Percentiles rank a stretch among this genome's conserved stretches.
These are phyloP conservation scores for Neomorphus geoffroyi DNA, from an alignment of 2,797 vertebrate genomes.

Conservation along the genomic window DNA sequence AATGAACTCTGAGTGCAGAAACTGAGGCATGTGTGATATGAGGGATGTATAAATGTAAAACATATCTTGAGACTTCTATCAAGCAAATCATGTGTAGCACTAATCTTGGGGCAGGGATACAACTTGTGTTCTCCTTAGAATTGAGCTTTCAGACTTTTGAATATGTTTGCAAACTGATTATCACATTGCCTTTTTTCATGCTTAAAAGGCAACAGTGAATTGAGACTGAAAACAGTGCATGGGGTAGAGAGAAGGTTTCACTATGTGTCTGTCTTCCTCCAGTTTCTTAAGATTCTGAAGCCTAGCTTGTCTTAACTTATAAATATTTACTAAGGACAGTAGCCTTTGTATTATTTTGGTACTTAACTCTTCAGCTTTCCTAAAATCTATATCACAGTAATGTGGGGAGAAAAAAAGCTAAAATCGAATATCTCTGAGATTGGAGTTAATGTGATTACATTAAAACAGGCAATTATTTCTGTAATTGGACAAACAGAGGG, in stretches of 20 bases:
- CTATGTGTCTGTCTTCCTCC: neutral
- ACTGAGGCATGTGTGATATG: neutral
- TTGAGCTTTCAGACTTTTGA: neutral
- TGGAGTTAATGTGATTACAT: fast-evolving
- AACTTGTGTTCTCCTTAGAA: neutral
- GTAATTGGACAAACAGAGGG: neutral
- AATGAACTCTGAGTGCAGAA: neutral
- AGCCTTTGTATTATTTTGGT: neutral
- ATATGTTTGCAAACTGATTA: neutral
- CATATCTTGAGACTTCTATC: neutral
- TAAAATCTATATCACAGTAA: neutral
- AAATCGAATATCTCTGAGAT: neutral
- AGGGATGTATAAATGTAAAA: neutral
- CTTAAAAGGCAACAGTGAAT: neutral
- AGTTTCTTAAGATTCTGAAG: neutral
- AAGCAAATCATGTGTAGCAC: neutral
- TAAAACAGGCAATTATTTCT: neutral
- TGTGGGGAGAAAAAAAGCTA: neutral
- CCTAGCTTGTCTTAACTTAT: neutral
- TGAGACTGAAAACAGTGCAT: neutral
- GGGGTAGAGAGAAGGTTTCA: neutral
- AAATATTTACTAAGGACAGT: neutral
- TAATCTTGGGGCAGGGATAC: neutral
- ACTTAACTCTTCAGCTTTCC: neutral
- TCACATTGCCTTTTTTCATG: neutral